Evolutionary conservation across 2,113 vertebrate genomes (phyloP), one percentile per base, ranked within the genome.

Genomic region (Himantopus leucocephalus): DNA sequence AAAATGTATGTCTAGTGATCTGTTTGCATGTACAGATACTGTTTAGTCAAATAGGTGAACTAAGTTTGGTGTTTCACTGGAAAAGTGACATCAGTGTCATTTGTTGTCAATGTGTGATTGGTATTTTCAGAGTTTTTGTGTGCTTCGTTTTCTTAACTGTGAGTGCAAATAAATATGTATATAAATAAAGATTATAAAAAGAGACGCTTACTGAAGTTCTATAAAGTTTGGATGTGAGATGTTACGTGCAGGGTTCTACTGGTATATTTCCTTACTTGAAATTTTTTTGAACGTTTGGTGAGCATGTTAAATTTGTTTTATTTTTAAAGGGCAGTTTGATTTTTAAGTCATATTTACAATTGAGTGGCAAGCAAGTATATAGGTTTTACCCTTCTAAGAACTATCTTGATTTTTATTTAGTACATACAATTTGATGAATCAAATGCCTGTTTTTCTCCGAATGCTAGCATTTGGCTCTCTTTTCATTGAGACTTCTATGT

Each of bases 61-160:
- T 14, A 10, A 39, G 8, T 71, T 66, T n/a, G 63, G 9, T 59
- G 24, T 62, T 78, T 83, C 10, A 18, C 10, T 89, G 53, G 53
- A 59, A 79, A 82, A 88, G 67, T 53, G 4, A 66, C 23, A 64
- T 67, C 6, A 30, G 0, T 0, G 0, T 90, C 4, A 22, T 45
- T 73, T 14, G 5, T 75, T 83, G 34, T 60, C 27, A 17, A 2
- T 48, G 4, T 47, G 20, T 26, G 52, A 75, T 19, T 47, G 19
- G 2, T 63, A 16, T 58, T 47, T 83, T 55, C 6, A 27, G 27
- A 48, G 11, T 14, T 73, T 66, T n/a, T 55, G 5, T 55, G 10
- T 59, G 17, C 30, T 78, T 91, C 3, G 22, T 66, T 71, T 85
- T 67, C 27, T 74, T 50, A 53, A 77, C 29, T 45, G 34, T 10